These are phyloP conservation scores for Silurus lanzhouensis DNA, from an alignment of 2,797 vertebrate species.

Conservation along the genomic window DNA sequence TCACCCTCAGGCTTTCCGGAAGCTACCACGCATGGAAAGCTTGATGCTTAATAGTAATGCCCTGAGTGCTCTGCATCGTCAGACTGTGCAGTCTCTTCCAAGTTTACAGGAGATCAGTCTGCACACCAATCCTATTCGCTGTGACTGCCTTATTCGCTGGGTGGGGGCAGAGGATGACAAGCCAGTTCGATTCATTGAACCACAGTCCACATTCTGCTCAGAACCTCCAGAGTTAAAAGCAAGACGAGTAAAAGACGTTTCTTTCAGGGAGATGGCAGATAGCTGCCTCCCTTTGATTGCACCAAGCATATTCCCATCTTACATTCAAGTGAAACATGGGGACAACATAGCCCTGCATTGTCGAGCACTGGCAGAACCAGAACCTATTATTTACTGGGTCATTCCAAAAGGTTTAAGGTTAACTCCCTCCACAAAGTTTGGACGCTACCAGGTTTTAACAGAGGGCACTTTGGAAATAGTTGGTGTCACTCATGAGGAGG, in stretches of 20 bases:
- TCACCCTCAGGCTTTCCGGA: constrained; percentile 89
- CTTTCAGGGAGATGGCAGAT: constrained; percentile 91
- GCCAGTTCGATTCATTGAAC: constrained; percentile 90
- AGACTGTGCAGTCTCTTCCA: constrained; percentile 87
- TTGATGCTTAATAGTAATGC: constrained; percentile 98
- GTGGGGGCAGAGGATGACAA: constrained; percentile 78
- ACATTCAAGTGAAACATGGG: constrained; percentile 73
- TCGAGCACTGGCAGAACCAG: constrained; percentile 89
- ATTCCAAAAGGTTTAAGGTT: constrained; percentile 82
- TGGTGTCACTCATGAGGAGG: constrained; percentile 74
- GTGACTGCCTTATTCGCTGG: constrained; percentile 96
- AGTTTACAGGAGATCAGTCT: constrained; percentile 94
- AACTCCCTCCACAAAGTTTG: constrained; percentile 62
- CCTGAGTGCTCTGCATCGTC: constrained; percentile 89
- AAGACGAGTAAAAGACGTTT: constrained; percentile 84
- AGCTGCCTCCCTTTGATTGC: constrained; percentile 92
- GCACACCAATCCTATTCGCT: constrained; percentile 94
- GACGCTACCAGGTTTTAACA: constrained; percentile 76
- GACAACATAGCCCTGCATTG: constrained; percentile 84
- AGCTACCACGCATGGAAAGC: constrained; percentile 87
- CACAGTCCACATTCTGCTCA: constrained; percentile 89
- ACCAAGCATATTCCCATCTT: constrained; percentile 80
- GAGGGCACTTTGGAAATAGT: constrained; percentile 91
- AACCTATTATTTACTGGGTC: constrained; percentile 94
- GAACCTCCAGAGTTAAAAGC: constrained; percentile 90